These are phyloP conservation scores for Sebastes hopkinsi DNA, from an alignment of 2,797 vertebrate genomes.

Conservation along the genomic window DNA sequence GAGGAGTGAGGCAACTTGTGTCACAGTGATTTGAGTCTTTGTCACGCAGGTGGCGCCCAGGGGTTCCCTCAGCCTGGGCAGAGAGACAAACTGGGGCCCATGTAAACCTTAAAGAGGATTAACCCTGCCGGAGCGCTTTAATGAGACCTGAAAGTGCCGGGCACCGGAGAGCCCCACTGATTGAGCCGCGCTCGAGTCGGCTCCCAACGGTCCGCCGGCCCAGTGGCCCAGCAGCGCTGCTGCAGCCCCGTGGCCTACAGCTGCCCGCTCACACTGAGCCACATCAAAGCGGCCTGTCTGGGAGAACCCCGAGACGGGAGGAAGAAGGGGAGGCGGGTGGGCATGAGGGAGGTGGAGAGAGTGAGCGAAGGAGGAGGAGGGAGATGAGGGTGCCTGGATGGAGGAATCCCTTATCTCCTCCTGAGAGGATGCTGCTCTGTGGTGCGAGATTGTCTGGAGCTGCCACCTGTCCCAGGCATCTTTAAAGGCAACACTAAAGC, in stretches of 20 bases:
- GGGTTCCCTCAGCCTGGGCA: constrained; percentile 80
- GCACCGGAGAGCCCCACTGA: constrained; percentile 77
- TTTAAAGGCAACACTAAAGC: constrained; percentile 97
- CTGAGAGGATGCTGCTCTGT: constrained; percentile 89
- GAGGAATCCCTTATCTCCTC: constrained; percentile 96
- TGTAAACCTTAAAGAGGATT: constrained; percentile 96
- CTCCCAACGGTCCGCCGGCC: constrained; percentile 73
- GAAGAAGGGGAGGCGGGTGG: constrained; percentile 18
- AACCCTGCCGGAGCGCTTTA: constrained; percentile 90
- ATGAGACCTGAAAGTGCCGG: constrained; percentile 90
- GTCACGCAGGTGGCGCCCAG: constrained; percentile 84
- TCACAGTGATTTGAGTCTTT: constrained; percentile 78
- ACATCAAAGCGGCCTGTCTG: constrained; percentile 94
- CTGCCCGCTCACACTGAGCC: constrained; percentile 86
- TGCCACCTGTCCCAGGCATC: constrained; percentile 99
- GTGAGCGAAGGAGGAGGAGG: constrained; percentile 43
- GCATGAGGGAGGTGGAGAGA: constrained; percentile 37
- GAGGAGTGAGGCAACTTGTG: constrained; percentile 62
- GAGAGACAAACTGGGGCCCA: constrained; percentile 86
- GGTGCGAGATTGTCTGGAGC: constrained; percentile 96
- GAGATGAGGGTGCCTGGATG: constrained; percentile 80
- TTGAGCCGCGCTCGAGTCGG: constrained; percentile 69
- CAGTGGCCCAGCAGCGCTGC: constrained; percentile 62
- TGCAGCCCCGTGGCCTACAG: constrained; percentile 78
- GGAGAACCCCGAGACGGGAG: constrained; percentile 78